These are phyloP conservation scores for Meloidogyne hapla DNA, from an alignment of 1,140 invertebrate species.

Conservation along the genomic window DNA sequence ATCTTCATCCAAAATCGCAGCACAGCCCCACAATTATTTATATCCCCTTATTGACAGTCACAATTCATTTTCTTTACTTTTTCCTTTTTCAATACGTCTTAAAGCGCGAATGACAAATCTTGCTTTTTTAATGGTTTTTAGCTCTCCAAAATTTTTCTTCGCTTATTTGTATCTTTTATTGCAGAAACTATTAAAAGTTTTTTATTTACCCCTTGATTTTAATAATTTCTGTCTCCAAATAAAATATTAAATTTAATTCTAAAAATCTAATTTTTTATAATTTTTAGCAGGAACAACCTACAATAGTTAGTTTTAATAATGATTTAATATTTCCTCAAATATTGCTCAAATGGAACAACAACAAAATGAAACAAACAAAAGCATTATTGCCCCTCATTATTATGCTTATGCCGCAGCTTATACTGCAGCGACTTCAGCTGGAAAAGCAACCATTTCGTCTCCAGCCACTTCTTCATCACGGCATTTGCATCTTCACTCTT, in stretches of 20 bases:
- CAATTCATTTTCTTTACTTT: constrained; percentile 6
- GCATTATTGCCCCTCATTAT: neutral
- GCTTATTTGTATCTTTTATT: constrained; percentile 1
- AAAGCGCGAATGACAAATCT: constrained; percentile 5
- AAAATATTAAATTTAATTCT: too few relatives aligned
- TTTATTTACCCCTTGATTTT: neutral
- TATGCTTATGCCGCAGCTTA: neutral
- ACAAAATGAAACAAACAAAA: neutral
- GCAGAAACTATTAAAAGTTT: neutral
- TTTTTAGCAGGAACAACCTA: too few relatives aligned
- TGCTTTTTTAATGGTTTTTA: neutral
- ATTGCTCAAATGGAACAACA: neutral
- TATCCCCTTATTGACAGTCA: constrained; percentile 2
- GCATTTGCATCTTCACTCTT: neutral
- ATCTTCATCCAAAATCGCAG: neutral
- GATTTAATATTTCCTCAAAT: neutral
- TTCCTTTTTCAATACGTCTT: neutral
- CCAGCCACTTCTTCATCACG: neutral
- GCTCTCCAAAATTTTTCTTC: neutral
- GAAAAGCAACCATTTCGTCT: neutral
- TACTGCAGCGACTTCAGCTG: too few relatives aligned
- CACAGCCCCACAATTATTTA: constrained; percentile 1
- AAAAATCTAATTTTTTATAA: too few relatives aligned
- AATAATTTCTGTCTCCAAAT: too few relatives aligned
- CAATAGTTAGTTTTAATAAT: too few relatives aligned